Evolutionary conservation across 2,113 vertebrate genomes (phyloP), one percentile per base, ranked within the genome.

Genomic region (Puffinus mauretanicus): DNA sequence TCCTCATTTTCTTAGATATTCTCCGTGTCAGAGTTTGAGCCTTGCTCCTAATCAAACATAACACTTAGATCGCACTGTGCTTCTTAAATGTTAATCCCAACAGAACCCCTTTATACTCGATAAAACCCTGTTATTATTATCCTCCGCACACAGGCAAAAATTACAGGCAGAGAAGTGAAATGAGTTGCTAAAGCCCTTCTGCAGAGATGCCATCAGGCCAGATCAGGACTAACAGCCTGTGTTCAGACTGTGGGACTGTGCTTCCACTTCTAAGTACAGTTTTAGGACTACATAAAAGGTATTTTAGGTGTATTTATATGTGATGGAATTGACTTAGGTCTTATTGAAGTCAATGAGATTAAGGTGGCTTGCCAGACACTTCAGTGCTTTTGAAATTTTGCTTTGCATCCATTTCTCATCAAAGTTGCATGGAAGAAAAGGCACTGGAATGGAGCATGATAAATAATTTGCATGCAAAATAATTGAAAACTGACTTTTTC

Each of bases 51-150:
- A 95, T 96, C 94, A 96, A 78, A 91, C 1, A 0, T 89, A 94
- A 69, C 84, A 57, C 82, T 81, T 73, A 73, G 75, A 95, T 95
- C 15, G 55, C 18, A 0, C 60, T 71, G 71, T 93, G 82, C 89
- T 82, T 86, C 91, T 96, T 95, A 91, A 96, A 72, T 70, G 78
- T 82, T 97, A 95, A 93, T 94, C 87, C 84, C 40, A 66, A 36
- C 75, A 88, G 93, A 96, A 96, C 58, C 20, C 51, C 71, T 85
- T 92, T 95, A 70, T 86, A 71, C 60, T 80, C 4, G 13, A 21
- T 92, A 92, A 96, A 95, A 55, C 88, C 82, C 58, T 94, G 32
- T 90, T 96, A 77, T 82, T 94, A 80, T 91, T 94, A 91, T 96
- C 91, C 78, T 89, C 75, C 47, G 42, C 78, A 54, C 42, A 80